These are phyloP conservation scores for Psittacara wagleri DNA, from an alignment of 2,113 vertebrate species.

Conservation along the genomic window DNA sequence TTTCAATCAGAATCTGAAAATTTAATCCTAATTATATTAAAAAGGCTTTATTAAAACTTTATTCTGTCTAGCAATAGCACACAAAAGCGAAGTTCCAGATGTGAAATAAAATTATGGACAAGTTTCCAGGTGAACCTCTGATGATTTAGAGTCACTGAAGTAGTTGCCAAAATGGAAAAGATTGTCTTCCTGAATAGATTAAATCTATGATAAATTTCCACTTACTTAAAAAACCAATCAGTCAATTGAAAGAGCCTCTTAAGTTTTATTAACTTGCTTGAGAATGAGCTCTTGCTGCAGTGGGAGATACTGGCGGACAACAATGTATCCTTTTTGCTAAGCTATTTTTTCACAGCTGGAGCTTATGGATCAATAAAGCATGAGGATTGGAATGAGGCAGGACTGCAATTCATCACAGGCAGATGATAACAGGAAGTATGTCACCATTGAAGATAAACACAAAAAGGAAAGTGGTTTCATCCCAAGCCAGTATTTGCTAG, in stretches of 20 bases:
- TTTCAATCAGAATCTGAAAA: background rate
- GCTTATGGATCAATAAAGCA: background rate
- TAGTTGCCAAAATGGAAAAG: background rate
- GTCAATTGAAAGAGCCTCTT: background rate
- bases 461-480: background rate
- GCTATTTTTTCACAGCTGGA: background rate
- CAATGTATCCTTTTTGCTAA: background rate
- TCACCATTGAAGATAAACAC: background rate
- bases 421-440: background rate
- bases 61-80: background rate
- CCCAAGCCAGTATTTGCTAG: background rate
- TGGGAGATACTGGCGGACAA: background rate
- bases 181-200: background rate
- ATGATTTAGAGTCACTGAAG: background rate
- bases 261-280: background rate
- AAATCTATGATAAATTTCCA: background rate
- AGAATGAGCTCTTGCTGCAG: background rate
- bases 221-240: background rate
- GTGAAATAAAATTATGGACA: background rate
- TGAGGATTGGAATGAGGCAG: background rate
- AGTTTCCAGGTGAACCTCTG: background rate
- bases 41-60: background rate
- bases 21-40: background rate
- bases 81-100: background rate
- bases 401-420: background rate